Percentiles rank a stretch among this genome's conserved stretches.
Conservation (phyloP, 2,888 invertebrate genomes). For the Leptopterna dolabrata region DNA sequence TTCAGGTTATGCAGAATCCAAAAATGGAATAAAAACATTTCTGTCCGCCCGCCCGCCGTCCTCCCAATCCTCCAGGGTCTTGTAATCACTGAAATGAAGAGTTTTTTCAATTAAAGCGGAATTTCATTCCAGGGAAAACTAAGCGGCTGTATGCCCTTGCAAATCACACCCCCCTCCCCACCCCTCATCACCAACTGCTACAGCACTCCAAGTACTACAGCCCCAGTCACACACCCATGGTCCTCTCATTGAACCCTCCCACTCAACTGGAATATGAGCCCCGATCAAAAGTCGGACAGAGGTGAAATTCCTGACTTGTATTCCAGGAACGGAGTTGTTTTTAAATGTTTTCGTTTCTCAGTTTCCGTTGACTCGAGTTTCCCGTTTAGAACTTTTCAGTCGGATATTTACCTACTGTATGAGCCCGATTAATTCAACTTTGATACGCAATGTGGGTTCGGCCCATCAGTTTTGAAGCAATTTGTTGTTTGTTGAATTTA, state of each 20-base stretch:
- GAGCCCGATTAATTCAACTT: not conserved
- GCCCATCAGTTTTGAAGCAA: not conserved
- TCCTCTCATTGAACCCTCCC: conserved; percentile 6
- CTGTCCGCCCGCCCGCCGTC: no score
- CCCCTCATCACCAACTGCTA: not conserved
- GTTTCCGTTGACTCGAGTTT: not conserved
- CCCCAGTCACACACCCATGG: not conserved
- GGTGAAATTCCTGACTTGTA: conserved; percentile 27
- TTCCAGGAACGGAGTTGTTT: not conserved
- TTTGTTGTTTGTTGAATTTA: no score
- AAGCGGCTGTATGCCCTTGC: not conserved
- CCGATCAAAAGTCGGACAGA: conserved; percentile 25
- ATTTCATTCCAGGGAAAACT: not conserved
- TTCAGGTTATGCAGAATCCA: no score
- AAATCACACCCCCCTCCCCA: not conserved
- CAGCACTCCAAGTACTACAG: not conserved
- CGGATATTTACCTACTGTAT: not conserved
- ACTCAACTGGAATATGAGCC: not conserved
- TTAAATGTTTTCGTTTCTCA: not conserved
- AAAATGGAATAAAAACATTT: no score
- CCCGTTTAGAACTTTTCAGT: not conserved
- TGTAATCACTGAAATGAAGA: conserved; percentile 3
- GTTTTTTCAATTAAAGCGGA: not conserved
- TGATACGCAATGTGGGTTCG: not conserved
- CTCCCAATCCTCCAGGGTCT: not conserved